phyloP scores from a whole-genome alignment of 2,888 invertebrate genomes.

The Chironomus riparius region DNA sequence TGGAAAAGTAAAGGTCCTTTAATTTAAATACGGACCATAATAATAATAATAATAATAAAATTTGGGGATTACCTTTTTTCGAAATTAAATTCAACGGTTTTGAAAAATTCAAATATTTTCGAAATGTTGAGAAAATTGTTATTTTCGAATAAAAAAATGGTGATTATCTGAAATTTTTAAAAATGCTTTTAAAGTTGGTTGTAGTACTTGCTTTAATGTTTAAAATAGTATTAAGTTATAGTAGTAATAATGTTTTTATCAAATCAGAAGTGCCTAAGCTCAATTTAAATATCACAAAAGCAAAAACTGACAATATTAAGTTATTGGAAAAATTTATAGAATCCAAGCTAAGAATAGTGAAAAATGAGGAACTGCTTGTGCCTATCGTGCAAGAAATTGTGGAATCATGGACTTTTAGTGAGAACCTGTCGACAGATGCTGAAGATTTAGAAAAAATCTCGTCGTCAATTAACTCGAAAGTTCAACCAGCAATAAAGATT shows the following conservation, averaged over 20 bases:
- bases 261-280: slow-evolving; percentile 23
- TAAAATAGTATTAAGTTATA: slow-evolving; percentile 17
- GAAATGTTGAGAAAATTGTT: too few species aligned
- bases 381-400: slow-evolving; percentile 42
- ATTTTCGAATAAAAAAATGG: too few species aligned
- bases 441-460: slow-evolving; percentile 28
- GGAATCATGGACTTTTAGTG: slow-evolving; percentile 38
- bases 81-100: too few species aligned
- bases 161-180: neutral
- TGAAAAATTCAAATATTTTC: too few species aligned
- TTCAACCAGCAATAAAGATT: slow-evolving; percentile 36
- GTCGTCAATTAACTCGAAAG: slow-evolving; percentile 35
- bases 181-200: neutral
- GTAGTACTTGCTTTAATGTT: slow-evolving; percentile 16
- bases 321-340: slow-evolving; percentile 31
- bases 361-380: slow-evolving; percentile 40
- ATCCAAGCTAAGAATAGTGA: slow-evolving; percentile 35
- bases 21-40: too few species aligned
- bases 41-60: too few species aligned
- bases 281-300: slow-evolving; percentile 7
- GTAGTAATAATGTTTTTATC: slow-evolving; percentile 5
- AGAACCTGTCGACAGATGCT: slow-evolving; percentile 28
- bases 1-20: too few species aligned
- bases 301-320: neutral
- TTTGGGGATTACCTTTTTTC: too few species aligned